phyloP scores from a whole-genome alignment of 2,888 invertebrate species.

The Embidobia sp. region DNA sequence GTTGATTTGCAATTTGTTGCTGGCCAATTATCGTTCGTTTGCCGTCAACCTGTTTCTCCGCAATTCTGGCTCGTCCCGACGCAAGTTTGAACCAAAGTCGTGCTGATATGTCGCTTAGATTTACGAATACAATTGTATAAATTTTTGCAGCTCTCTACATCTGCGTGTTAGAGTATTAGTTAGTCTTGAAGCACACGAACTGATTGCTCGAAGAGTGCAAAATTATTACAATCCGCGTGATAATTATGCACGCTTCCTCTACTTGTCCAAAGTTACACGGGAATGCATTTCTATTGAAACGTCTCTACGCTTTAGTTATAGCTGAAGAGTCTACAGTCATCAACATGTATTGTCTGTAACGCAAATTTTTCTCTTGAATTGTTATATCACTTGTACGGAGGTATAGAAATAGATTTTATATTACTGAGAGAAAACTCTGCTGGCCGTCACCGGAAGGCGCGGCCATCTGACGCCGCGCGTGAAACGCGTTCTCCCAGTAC shows the following conservation, averaged over 20 bases:
- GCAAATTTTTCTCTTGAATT: conserved; percentile 30
- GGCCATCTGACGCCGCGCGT: too few relatives aligned
- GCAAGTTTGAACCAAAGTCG: neutral
- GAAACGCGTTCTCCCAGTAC: conserved; percentile 20
- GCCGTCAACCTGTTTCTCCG: neutral
- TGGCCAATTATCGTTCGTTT: too few relatives aligned
- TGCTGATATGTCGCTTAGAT: conserved; percentile 17
- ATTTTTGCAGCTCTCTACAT: conserved; percentile 25
- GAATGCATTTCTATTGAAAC: conserved; percentile 27
- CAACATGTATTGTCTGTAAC: conserved; percentile 33
- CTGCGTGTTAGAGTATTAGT: too few relatives aligned
- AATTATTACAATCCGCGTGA: conserved; percentile 17
- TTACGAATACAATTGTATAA: conserved; percentile 21
- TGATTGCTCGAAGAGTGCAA: conserved; percentile 2
- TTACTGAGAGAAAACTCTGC: conserved; percentile 14
- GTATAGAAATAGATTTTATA: conserved; percentile 24
- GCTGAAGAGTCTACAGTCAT: conserved; percentile 14
- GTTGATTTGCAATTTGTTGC: too few relatives aligned
- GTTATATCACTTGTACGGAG: neutral
- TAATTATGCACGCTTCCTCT: conserved; percentile 25
- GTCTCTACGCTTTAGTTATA: conserved; percentile 9
- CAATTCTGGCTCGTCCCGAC: too few relatives aligned
- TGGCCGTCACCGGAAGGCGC: too few relatives aligned
- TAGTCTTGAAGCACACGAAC: conserved; percentile 15
- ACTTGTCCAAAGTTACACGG: conserved; percentile 6